Evolutionary conservation across 2,888 invertebrate genomes (phyloP), one percentile per base, ranked within the genome.

Genomic region (Hemithea aestivaria): DNA sequence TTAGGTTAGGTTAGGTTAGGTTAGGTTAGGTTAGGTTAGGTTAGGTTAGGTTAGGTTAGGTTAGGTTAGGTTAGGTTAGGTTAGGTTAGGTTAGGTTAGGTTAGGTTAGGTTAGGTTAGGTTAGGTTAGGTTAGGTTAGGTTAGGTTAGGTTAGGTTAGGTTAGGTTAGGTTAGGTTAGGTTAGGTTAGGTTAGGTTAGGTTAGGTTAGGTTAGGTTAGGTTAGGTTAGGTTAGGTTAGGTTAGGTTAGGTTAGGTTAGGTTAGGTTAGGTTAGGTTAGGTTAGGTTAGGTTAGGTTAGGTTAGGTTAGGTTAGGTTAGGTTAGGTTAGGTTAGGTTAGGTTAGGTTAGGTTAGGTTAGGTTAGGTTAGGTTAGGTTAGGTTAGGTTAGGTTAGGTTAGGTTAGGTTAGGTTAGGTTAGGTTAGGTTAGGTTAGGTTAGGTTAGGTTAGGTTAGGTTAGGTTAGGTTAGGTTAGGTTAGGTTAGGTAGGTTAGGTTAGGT

Each of bases 211-310:
- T 48, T 46, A 51, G 47, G 50, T 45, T 53, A 48, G 46, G 48
- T 48, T 53, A 47, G 45, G 50, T 48, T 51, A 51, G 49, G 53
- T 51, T 53, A 50, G 46, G 53, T 50, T 53, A 46, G 48, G 45
- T 49, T 47, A 50, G 50, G 51, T 53, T 53, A 53, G 50, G 53
- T 53, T 50, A 48, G 50, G 53, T 50, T 48, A 49, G 48, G 53
- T 53, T 53, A 48, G 53, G 50, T 53, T 53, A 48, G 50, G 53
- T 50, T 48, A 50, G 50, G 49, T 50, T 53, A 47, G 50, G 53
- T 48, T 53, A 40, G 50, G 53, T 50, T 50, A 48, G 51, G 53
- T 53, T 53, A 47, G 51, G 53, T 53, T 53, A 49, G 50, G 53
- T 50, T 50, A 42, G 48, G 45, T 49, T 48, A 39, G 37, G 49